Conservation (phyloP, 2,888 invertebrate species). For the Bedellia somnulentella region DNA sequence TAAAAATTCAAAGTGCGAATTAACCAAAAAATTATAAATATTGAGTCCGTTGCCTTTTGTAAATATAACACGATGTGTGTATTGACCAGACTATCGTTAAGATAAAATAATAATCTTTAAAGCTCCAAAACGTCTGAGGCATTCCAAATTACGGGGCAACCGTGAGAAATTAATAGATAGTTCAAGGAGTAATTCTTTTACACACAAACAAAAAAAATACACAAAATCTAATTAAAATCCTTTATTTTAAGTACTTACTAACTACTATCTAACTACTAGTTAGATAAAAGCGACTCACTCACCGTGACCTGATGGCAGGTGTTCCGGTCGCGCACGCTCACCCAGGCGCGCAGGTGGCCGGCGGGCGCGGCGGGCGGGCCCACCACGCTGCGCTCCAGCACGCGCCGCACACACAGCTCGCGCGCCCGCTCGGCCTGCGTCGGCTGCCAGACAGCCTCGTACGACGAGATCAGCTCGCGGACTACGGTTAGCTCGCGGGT, state of each 20-base stretch:
- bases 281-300: too few relatives aligned
- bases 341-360: constrained; percentile 80
- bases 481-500: constrained; percentile 74
- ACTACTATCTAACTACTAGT: background rate
- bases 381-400: constrained; percentile 72
- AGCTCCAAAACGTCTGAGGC: too few relatives aligned
- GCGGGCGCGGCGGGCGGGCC: constrained; percentile 66
- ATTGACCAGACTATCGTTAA: too few relatives aligned
- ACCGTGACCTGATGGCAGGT: constrained; percentile 63
- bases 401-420: constrained; percentile 75
- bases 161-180: too few relatives aligned
- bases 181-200: too few relatives aligned
- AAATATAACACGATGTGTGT: too few relatives aligned
- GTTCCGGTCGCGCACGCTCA: constrained; percentile 68
- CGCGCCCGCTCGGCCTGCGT: constrained; percentile 73
- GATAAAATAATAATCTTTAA: too few relatives aligned
- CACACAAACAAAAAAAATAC: too few relatives aligned
- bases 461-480: constrained; percentile 73
- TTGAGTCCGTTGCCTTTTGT: too few relatives aligned
- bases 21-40: too few relatives aligned
- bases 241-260: background rate
- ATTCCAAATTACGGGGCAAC: too few relatives aligned
- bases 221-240: background rate
- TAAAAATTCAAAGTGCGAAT: too few relatives aligned
- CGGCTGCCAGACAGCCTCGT: constrained; percentile 78